Base-by-base conservation (phyloP, 2,888 invertebrate species). In the Netelia melanura region DNA sequence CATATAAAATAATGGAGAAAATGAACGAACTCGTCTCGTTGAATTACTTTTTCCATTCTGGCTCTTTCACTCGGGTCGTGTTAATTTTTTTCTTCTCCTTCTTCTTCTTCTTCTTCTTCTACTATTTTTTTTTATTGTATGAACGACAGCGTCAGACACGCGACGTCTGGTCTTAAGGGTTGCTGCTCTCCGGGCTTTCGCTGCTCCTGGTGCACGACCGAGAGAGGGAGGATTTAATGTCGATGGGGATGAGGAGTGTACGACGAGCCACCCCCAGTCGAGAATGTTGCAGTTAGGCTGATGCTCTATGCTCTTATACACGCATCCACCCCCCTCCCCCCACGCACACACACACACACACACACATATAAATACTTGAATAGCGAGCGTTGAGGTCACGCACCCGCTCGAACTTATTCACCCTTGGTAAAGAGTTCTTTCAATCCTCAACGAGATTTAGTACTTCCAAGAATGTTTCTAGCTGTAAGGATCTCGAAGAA, bases 141-240 rank as follows among this genome's bases (percentile, higher is more conserved):
- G 17, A 44, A 23, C 67, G 25, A 54, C 52, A 70, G 70, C 70
- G 30, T 61, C 70, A 61, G 78, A 68, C 70, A 78, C 70, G 78
- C 70, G 70, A 68, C 62, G 68, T 78, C 77, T 78, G 77, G 30
- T 78, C 58, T 78, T 78, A 54, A 78, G 78, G 78, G 78, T 78
- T 62, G 70, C 30, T 62, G 62, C 61, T 78, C 78, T 78, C 52
- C 48, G 21, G 78, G 30, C 17, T 58, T 52, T 43, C 38, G 30
- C 61, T 44, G 64, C 25, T 30, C 43, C 62, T 44, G 68, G 11
- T 56, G 74, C 44, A 21, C 25, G 11, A 21, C 14, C 10, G 48
- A 30, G 30, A 30, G 30, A 30, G 48, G 48, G 48, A 48, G 10
- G 48, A 48, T 48, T 30, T 30, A 62, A 71, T 64, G 54, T 79